These are phyloP conservation scores for Semaprochilodus insignis DNA, from an alignment of 2,797 vertebrate species.

Conservation along the genomic window DNA sequence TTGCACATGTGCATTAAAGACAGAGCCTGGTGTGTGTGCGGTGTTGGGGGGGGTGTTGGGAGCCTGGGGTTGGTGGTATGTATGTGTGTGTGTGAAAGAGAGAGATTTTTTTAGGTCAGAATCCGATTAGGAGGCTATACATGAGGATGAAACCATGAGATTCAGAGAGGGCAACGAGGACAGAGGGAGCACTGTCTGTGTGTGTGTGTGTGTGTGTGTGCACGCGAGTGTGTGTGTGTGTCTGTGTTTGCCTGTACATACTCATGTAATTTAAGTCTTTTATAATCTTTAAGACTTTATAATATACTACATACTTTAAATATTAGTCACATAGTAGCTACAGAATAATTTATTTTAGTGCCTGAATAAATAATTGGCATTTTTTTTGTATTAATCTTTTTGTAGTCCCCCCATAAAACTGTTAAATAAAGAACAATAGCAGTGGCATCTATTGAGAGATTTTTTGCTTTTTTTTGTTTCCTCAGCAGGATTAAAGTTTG, in stretches of 20 bases:
- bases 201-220: conserved; percentile 45
- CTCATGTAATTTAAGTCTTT: too few relatives aligned
- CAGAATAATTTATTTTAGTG: too few relatives aligned
- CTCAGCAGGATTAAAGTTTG: too few relatives aligned
- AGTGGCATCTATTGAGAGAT: too few relatives aligned
- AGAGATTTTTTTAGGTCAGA: not conserved
- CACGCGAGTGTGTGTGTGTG: conserved; percentile 35
- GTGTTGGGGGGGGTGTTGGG: conserved; percentile 36
- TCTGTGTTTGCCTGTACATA: conserved; percentile 31
- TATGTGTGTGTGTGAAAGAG: not conserved
- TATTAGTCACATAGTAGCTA: too few relatives aligned
- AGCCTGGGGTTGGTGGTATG: conserved; percentile 22
- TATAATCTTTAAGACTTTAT: too few relatives aligned
- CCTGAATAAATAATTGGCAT: too few relatives aligned
- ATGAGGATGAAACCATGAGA: conserved; percentile 20
- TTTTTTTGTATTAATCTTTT: too few relatives aligned
- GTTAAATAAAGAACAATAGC: too few relatives aligned
- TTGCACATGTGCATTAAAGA: conserved; percentile 21
- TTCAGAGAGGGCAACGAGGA: conserved; percentile 19
- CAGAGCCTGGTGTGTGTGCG: conserved; percentile 19
- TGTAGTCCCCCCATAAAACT: too few relatives aligned
- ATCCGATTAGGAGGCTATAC: conserved; percentile 48
- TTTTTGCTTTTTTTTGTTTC: too few relatives aligned
- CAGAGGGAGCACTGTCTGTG: conserved; percentile 36
- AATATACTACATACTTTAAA: too few relatives aligned